A percentile compares a stretch with the other conserved stretches of the same genome.
These are phyloP conservation scores for Lacerta viridis DNA, from an alignment of 2,797 vertebrate genomes.

Conservation along the genomic window DNA sequence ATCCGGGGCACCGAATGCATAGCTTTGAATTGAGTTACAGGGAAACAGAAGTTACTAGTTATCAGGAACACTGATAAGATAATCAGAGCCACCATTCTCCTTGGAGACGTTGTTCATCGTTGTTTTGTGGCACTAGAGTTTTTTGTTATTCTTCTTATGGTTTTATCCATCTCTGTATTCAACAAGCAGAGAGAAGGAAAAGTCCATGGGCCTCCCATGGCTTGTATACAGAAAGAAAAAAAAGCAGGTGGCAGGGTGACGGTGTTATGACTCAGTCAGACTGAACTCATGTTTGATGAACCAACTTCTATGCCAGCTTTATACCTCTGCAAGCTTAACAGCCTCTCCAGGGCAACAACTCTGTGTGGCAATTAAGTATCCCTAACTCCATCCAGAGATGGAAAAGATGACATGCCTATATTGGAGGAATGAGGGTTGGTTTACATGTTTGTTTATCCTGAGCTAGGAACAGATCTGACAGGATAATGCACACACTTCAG, in stretches of 20 bases:
- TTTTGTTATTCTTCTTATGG: neutral
- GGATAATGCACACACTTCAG: no score
- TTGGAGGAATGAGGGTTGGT: no score
- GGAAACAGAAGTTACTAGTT: neutral
- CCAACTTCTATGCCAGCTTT: neutral
- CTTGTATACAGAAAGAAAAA: neutral
- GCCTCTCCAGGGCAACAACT: neutral
- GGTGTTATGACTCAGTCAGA: neutral
- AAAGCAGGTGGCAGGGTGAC: neutral
- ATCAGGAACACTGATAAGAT: neutral
- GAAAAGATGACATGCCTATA: neutral
- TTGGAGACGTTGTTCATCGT: neutral
- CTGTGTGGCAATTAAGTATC: neutral
- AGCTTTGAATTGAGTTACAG: neutral
- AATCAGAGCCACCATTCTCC: constrained; percentile 10
- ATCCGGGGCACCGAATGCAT: accelerated
- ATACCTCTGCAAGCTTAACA: neutral
- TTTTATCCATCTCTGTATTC: neutral
- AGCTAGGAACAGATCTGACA: neutral
- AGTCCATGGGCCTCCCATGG: neutral
- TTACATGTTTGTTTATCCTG: neutral
- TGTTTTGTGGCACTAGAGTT: neutral
- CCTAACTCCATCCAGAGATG: neutral
- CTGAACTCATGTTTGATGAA: neutral
- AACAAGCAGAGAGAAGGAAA: neutral